Percentiles rank a stretch among this genome's conserved stretches.
These are phyloP conservation scores for Lacerta agilis DNA, from an alignment of 2,797 vertebrate genomes.

Conservation along the genomic window DNA sequence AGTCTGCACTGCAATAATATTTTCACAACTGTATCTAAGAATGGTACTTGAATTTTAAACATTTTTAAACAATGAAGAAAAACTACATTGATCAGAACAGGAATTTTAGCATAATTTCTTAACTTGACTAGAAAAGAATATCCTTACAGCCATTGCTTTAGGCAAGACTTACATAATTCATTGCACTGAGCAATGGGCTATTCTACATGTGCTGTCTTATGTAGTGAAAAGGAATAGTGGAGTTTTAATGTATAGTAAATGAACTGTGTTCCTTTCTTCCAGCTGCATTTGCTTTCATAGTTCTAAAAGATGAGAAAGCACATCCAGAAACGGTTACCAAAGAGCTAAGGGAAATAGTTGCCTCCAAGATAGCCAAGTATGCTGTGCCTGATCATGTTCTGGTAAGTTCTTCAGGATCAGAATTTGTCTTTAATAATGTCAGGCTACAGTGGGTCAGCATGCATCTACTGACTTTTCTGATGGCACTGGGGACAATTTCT, in stretches of 20 bases:
- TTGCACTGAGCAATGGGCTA: not conserved
- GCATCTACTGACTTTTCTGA: not conserved
- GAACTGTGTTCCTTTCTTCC: conserved; percentile 49
- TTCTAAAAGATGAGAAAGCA: conserved; percentile 83
- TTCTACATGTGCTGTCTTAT: not conserved
- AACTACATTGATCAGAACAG: not conserved
- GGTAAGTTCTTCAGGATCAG: conserved; percentile 77
- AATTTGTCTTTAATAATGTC: not conserved
- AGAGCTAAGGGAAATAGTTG: conserved; percentile 84
- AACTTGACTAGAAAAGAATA: not conserved
- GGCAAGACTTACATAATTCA: not conserved
- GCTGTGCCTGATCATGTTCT: conserved; percentile 92
- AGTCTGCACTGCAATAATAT: not conserved
- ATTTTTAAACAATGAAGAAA: not conserved
- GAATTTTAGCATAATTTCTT: not conserved
- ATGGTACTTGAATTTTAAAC: not conserved
- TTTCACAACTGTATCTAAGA: not conserved
- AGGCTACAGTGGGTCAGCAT: not conserved
- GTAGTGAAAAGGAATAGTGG: not conserved
- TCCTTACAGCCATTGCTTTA: not conserved
- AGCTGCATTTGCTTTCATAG: conserved; percentile 92
- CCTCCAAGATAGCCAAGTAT: conserved; percentile 93
- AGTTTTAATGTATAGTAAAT: not conserved
- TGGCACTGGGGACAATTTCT: not conserved
- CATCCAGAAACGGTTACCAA: conserved; percentile 72